These are phyloP conservation scores for Luperina testacea DNA, from an alignment of 2,888 invertebrate species.

Conservation along the genomic window DNA sequence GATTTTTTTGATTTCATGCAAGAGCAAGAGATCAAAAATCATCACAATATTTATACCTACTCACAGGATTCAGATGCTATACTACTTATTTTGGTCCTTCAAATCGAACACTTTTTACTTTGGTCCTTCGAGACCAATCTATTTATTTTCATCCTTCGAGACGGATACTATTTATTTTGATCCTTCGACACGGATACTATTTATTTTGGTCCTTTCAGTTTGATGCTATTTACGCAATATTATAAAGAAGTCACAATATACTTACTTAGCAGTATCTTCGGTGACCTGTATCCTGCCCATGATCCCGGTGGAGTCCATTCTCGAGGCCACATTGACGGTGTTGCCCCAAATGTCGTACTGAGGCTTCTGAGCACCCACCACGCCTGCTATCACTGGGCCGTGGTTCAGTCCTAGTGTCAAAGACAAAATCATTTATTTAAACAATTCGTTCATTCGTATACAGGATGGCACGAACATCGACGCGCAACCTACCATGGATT, in stretches of 20 bases:
- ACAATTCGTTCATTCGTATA: not conserved
- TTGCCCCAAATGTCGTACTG: slow-evolving; percentile 99
- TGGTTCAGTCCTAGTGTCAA: slow-evolving; percentile 92
- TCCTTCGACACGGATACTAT: not conserved
- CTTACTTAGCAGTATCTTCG: slow-evolving; percentile 87
- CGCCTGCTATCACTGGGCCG: slow-evolving; percentile 98
- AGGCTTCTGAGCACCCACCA: slow-evolving; percentile 99
- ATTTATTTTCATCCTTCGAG: not conserved
- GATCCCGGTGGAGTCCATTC: slow-evolving; percentile 99
- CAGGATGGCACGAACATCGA: no score
- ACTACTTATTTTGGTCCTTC: not conserved
- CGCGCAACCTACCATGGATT: no score
- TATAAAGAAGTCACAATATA: slow-evolving; percentile 1
- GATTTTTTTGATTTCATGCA: no score
- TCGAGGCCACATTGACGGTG: slow-evolving; percentile 98
- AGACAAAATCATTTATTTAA: not conserved
- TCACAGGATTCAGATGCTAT: not conserved
- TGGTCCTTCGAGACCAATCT: not conserved
- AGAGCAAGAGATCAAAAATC: not conserved
- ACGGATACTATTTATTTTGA: not conserved
- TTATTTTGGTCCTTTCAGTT: not conserved
- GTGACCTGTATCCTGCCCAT: slow-evolving; percentile 96
- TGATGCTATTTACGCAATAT: not conserved
- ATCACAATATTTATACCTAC: not conserved
- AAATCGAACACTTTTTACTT: not conserved